Base-by-base conservation (phyloP, 2,797 vertebrate genomes). In the Natrix natrix region DNA sequence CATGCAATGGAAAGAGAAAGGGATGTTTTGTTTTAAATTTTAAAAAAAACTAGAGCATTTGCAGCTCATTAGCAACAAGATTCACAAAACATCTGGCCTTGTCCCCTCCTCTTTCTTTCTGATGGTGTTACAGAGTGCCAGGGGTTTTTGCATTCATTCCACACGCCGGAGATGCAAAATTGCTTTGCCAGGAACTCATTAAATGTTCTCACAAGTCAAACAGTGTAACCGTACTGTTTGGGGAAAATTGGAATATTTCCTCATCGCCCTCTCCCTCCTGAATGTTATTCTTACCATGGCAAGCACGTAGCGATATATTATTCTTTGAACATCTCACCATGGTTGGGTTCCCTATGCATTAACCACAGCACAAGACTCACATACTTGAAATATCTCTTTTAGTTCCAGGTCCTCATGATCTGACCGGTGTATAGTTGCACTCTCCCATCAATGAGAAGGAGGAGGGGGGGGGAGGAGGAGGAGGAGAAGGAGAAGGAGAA, bases 71-170 rank as follows among this genome's bases (percentile, higher is more conserved):
- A 93, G 90, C 69, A 57, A 17, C 1, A 61, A 86, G 87, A 93
- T 93, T 43, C 89, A 43, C 56, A 87, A 87, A 96, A 95, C 57
- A 78, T 91, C 92, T 56, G 57, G 87, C 91, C 94, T 8, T 69
- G 12, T 3, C 0, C 63, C 52, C 32, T 14, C 55, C 28, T 74
- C 86, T 87, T 56, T n/a, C 28, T 52, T 48, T n/a, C 59, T 89
- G 89, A 93, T 95, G 92, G 90, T 3, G 94, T 94, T 91, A 94
- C 95, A 86, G 2, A 8, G 87, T 69, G 86, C 61, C 11, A 0
- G 22, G 89, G 86, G 88, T 86, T 60, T 83, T 87, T 56, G 0
- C 48, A 54, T 60, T 89, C 24, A 11, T 55, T 92, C 83, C 22
- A 52, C 92, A 88, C 22, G 0, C 10, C 0, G 8, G 37, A 63